Evolutionary conservation across 1,140 invertebrate genomes (phyloP).

Genomic region (Galleria mellonella): DNA sequence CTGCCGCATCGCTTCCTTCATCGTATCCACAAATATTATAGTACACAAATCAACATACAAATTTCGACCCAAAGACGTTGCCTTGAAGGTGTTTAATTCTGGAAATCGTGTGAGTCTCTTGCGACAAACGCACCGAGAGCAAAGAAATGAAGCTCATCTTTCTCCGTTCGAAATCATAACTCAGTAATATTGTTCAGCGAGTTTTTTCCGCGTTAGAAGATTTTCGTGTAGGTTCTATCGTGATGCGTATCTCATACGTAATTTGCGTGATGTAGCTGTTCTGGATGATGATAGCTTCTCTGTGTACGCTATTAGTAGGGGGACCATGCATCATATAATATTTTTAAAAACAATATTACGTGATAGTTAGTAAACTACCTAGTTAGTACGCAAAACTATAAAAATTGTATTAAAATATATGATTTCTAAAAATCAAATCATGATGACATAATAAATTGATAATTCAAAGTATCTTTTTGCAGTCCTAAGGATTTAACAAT

Average conservation of each 20-base stretch:
- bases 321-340: constrained; percentile 8
- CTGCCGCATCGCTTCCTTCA: constrained; percentile 41
- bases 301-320: constrained; percentile 23
- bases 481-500: too few species aligned
- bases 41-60: constrained; percentile 1
- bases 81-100: not conserved
- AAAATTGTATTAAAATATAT: too few species aligned
- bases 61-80: constrained; percentile 11
- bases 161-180: constrained; percentile 36
- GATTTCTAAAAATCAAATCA: too few species aligned
- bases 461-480: too few species aligned
- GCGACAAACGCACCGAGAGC: constrained; percentile 3
- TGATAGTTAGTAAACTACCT: too few species aligned
- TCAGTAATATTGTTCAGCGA: constrained; percentile 34
- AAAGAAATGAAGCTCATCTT: constrained; percentile 39
- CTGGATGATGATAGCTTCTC: constrained; percentile 47
- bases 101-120: not conserved
- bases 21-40: constrained; percentile 28
- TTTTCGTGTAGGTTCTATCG: constrained; percentile 39
- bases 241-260: constrained; percentile 44
- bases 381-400: too few species aligned
- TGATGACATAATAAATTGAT: too few species aligned
- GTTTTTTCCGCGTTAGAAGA: constrained; percentile 50
- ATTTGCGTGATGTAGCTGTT: constrained; percentile 61
- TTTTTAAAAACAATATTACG: too few species aligned